Percentiles rank a stretch among this genome's conserved stretches.
These are phyloP conservation scores for Pantherophis guttatus DNA, from an alignment of 2,113 vertebrate species.

Conservation along the genomic window DNA sequence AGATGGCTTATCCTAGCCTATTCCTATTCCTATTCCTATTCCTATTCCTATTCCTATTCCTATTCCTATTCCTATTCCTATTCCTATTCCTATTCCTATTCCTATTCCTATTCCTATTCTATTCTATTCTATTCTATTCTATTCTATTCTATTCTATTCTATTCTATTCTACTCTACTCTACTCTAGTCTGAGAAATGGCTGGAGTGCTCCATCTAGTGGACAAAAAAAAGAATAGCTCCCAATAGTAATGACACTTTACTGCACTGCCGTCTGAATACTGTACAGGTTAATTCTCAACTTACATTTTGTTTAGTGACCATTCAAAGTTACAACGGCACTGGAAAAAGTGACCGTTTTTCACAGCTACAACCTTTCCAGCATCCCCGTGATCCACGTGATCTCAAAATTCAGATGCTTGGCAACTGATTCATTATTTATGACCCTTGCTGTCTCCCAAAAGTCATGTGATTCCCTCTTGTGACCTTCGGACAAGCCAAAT, in stretches of 20 bases:
- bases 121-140: too few species aligned
- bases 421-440: background rate
- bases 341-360: background rate
- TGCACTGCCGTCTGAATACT: background rate
- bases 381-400: background rate
- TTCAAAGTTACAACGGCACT: background rate
- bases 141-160: too few species aligned
- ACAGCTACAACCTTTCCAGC: too few species aligned
- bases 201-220: constrained; percentile 64
- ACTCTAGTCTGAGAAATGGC: background rate
- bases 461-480: too few species aligned
- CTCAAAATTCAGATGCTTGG: background rate
- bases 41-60: too few species aligned
- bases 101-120: too few species aligned
- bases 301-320: background rate
- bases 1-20: too few species aligned
- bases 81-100: too few species aligned
- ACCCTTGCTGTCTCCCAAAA: background rate
- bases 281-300: background rate
- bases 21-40: too few species aligned
- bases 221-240: background rate
- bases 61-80: too few species aligned
- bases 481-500: too few species aligned
- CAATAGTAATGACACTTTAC: background rate
- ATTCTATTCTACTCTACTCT: too few species aligned